phyloP scores from a whole-genome alignment of 2,113 vertebrate genomes.

The Hippopotamus amphibius region DNA sequence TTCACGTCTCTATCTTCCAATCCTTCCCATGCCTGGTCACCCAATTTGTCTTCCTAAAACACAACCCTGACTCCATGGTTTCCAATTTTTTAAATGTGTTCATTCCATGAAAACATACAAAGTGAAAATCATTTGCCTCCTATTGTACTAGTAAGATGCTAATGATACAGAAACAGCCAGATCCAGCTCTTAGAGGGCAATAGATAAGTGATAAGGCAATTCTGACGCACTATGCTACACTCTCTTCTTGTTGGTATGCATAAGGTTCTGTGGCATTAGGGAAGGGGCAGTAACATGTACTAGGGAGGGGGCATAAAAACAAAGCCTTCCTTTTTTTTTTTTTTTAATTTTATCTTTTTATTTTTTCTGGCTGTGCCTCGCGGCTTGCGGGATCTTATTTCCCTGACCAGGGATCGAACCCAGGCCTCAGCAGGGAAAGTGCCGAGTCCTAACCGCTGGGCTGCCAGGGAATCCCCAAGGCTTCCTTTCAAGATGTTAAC shows the following conservation, averaged over 20 bases:
- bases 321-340: not conserved
- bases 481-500: not conserved
- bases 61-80: not conserved
- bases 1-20: not conserved
- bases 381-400: not conserved
- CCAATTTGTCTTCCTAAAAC: not conserved
- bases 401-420: not conserved
- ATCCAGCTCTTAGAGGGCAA: not conserved
- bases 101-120: not conserved
- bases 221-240: not conserved
- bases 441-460: not conserved
- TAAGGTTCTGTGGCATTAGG: not conserved
- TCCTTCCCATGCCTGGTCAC: rapidly evolving
- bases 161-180: not conserved
- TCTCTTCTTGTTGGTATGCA: not conserved
- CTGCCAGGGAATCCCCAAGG: not conserved
- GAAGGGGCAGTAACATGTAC: not conserved
- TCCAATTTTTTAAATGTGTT: not conserved
- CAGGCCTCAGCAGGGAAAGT: not conserved
- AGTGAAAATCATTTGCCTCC: not conserved
- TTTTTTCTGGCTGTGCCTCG: not conserved
- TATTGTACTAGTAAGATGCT: too few relatives aligned
- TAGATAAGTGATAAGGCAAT: not conserved
- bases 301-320: not conserved
- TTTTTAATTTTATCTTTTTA: not conserved